These are phyloP conservation scores for Strigops habroptila DNA, from an alignment of 2,113 vertebrate species.

Conservation along the genomic window DNA sequence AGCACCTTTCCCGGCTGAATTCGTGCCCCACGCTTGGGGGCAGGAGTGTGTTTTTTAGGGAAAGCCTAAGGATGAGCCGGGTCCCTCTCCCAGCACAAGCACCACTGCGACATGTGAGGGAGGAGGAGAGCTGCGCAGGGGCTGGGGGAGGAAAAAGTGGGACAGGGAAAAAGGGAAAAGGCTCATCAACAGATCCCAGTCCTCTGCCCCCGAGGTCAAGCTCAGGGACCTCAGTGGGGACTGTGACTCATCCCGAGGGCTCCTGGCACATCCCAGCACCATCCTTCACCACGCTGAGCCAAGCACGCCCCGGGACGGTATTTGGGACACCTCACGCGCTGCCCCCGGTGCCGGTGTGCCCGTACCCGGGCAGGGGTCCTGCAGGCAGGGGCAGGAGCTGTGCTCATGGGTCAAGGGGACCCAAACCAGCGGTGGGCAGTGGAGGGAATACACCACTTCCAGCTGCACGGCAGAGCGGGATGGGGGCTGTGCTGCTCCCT, in stretches of 20 bases:
- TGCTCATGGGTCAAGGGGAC: not conserved
- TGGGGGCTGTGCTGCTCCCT: accelerated
- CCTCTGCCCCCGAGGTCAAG: not conserved
- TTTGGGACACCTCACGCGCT: accelerated
- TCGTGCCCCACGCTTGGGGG: accelerated
- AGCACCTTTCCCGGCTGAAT: not conserved
- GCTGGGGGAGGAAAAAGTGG: not conserved
- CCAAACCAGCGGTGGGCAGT: accelerated
- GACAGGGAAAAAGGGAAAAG: not conserved
- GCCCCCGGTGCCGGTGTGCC: not conserved
- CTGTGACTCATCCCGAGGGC: not conserved
- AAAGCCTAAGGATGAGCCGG: accelerated
- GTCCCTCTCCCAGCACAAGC: not conserved
- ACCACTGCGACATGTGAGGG: accelerated
- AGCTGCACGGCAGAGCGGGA: not conserved
- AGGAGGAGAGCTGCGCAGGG: not conserved
- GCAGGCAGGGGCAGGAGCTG: not conserved
- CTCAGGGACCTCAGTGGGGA: not conserved
- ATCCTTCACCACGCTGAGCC: not conserved
- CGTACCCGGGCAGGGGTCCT: not conserved
- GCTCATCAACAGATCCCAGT: not conserved
- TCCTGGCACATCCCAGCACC: not conserved
- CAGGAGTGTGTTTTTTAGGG: not conserved
- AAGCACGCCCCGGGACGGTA: accelerated
- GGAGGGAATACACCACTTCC: not conserved